Percentiles rank a stretch among this genome's conserved stretches.
These are phyloP conservation scores for Epiperipatus broadwayi DNA, from an alignment of 2,888 invertebrate genomes.

Conservation along the genomic window DNA sequence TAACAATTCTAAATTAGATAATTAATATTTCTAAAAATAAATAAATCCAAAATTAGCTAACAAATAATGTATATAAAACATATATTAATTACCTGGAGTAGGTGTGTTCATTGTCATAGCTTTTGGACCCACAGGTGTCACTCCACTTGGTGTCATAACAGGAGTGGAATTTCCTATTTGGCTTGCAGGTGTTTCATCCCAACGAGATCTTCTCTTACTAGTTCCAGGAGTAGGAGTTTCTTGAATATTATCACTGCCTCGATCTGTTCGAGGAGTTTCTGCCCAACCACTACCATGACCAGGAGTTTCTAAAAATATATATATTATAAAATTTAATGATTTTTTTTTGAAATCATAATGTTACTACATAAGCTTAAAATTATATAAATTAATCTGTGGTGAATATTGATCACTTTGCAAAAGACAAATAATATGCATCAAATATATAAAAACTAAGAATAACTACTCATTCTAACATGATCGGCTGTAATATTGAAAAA, in stretches of 20 bases:
- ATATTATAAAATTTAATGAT: slow-evolving; percentile 12
- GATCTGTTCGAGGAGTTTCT: slow-evolving; percentile 89
- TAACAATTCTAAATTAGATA: not conserved
- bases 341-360: too few relatives aligned
- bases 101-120: slow-evolving; percentile 99
- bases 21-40: too few relatives aligned
- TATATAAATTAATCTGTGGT: too few relatives aligned
- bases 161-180: too few relatives aligned
- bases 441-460: too few relatives aligned
- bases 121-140: slow-evolving; percentile 71
- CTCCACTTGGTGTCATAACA: slow-evolving; percentile 57
- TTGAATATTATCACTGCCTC: slow-evolving; percentile 51
- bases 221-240: slow-evolving; percentile 86
- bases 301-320: slow-evolving; percentile 52
- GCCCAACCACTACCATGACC: slow-evolving; percentile 96
- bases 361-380: slow-evolving; percentile 6
- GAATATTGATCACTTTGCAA: too few relatives aligned
- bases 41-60: too few relatives aligned
- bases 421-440: too few relatives aligned
- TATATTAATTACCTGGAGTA: slow-evolving; percentile 43
- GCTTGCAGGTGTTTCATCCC: slow-evolving; percentile 88
- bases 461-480: too few relatives aligned
- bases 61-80: slow-evolving; percentile 6
- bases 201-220: slow-evolving; percentile 82
- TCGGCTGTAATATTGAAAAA: too few relatives aligned